These are phyloP conservation scores for Syngnathus typhle DNA, from an alignment of 2,113 vertebrate genomes.

Conservation along the genomic window DNA sequence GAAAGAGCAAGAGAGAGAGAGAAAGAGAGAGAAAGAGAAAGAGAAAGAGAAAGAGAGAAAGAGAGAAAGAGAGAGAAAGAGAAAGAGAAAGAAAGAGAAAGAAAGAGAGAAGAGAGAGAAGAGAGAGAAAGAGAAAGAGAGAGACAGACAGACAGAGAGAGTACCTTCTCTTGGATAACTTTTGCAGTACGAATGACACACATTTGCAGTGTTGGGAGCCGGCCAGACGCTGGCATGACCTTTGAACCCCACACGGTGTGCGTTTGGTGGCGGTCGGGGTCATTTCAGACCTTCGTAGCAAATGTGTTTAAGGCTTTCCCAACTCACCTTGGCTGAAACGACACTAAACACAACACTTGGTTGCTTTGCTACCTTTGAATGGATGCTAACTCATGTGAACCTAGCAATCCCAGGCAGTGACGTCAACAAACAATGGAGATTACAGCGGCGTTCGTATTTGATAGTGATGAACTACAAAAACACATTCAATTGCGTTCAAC, in stretches of 20 bases:
- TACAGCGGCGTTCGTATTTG: slow-evolving; percentile 8
- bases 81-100: too few relatives aligned
- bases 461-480: not conserved
- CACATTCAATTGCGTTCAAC: not conserved
- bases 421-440: slow-evolving; percentile 50
- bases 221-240: slow-evolving; percentile 27
- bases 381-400: not conserved
- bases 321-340: too few relatives aligned
- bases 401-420: slow-evolving; percentile 16
- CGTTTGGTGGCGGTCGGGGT: not conserved
- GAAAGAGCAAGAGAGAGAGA: not conserved
- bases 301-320: not conserved
- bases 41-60: too few relatives aligned
- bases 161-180: not conserved
- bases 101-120: too few relatives aligned
- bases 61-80: not conserved
- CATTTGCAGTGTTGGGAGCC: slow-evolving; percentile 14
- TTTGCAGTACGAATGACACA: slow-evolving; percentile 8
- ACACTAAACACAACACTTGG: not conserved
- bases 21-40: not conserved
- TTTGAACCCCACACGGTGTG: slow-evolving; percentile 33
- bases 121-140: not conserved
- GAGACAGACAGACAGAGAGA: not conserved
- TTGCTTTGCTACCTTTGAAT: not conserved
- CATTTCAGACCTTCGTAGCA: not conserved